Evolutionary conservation across 2,888 invertebrate species (phyloP).

Genomic region (Leptura quadrifasciata): DNA sequence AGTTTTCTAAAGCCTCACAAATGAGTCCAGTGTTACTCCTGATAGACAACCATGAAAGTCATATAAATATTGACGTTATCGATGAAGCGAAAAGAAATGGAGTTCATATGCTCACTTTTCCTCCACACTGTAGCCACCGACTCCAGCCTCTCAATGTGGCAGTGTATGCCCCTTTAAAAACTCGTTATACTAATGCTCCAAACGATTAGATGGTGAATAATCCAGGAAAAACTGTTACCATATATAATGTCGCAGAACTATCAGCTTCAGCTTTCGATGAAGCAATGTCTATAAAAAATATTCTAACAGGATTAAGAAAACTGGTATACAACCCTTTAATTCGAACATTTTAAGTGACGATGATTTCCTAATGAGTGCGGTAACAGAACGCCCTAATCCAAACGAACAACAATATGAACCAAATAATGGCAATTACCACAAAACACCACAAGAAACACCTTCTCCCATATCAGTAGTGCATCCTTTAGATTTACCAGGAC

Average conservation of each 20-base stretch:
- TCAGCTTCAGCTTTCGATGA: too few relatives aligned
- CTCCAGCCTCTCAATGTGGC: not conserved
- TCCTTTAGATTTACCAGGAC: too few relatives aligned
- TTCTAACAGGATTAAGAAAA: too few relatives aligned
- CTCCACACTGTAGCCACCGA: not conserved
- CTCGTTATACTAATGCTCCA: not conserved
- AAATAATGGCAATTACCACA: too few relatives aligned
- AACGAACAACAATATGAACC: too few relatives aligned
- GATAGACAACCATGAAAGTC: not conserved
- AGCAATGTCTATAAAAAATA: too few relatives aligned
- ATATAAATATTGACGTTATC: not conserved
- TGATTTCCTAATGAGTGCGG: too few relatives aligned
- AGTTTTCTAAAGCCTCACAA: not conserved
- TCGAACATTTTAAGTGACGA: too few relatives aligned
- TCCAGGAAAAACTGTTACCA: not conserved
- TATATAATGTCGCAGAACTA: not conserved
- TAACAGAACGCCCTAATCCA: too few relatives aligned
- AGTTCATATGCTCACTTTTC: not conserved
- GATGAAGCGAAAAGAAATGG: not conserved
- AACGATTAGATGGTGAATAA: not conserved
- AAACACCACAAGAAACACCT: too few relatives aligned
- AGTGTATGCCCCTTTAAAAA: not conserved
- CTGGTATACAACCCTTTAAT: too few relatives aligned
- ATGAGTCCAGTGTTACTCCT: not conserved
- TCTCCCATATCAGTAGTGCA: too few relatives aligned